A percentile compares a stretch with the other conserved stretches of the same genome.
Conservation (phyloP, 2,113 vertebrate genomes). For the Irena cyanogastra region DNA sequence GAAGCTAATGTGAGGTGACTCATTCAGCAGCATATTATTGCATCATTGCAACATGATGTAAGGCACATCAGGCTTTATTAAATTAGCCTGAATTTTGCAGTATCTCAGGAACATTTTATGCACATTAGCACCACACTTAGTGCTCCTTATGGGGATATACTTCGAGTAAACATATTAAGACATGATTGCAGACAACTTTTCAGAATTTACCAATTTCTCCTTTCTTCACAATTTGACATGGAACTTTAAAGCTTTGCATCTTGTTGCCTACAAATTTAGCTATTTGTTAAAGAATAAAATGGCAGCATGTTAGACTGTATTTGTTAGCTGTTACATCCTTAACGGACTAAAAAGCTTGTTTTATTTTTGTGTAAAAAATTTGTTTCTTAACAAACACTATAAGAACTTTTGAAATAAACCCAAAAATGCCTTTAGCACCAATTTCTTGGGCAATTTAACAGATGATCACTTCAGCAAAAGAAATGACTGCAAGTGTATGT, state of each 20-base stretch:
- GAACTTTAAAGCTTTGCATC: not conserved
- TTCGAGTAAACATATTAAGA: conserved; percentile 33
- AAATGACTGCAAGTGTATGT: not conserved
- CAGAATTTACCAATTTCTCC: not conserved
- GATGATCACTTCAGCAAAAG: conserved; percentile 5
- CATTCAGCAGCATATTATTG: conserved; percentile 73
- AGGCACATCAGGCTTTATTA: conserved; percentile 72
- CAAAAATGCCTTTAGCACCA: not conserved
- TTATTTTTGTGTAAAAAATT: not conserved
- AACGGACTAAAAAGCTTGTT: not conserved
- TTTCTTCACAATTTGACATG: not conserved
- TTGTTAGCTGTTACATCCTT: not conserved
- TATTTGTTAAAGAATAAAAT: not conserved
- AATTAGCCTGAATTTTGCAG: conserved; percentile 67
- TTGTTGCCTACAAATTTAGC: not conserved
- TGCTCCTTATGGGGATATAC: conserved; percentile 41
- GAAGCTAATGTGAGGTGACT: conserved; percentile 69
- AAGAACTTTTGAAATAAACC: not conserved
- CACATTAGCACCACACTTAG: conserved; percentile 58
- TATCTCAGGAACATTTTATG: conserved; percentile 61
- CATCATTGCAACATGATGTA: conserved; percentile 73
- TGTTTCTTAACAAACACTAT: not conserved
- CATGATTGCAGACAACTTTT: not conserved
- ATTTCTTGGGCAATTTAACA: conserved; percentile 40
- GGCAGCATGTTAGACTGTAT: not conserved